phyloP scores from a whole-genome alignment of 1,140 invertebrate genomes.

The Goniozus legneri region DNA sequence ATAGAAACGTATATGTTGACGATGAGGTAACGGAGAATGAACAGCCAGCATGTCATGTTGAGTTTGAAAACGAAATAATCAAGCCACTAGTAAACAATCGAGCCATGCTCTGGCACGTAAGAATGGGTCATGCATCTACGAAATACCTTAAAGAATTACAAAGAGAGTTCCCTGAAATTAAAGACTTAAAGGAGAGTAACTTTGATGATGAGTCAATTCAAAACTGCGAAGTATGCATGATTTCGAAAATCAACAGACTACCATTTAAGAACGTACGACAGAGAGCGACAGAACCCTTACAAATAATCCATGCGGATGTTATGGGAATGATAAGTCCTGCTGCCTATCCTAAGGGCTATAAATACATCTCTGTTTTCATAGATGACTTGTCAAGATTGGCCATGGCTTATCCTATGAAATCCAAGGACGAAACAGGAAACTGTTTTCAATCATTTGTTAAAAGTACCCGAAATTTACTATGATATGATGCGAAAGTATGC shows the following conservation, averaged over 20 bases:
- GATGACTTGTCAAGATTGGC: constrained; percentile 16
- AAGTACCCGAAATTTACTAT: constrained; percentile 13
- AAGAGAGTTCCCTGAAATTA: constrained; percentile 13
- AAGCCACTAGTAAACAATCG: constrained; percentile 14
- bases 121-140: constrained; percentile 18
- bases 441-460: constrained; percentile 14
- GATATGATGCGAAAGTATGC: constrained; percentile 13
- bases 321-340: constrained; percentile 14
- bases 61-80: constrained; percentile 8
- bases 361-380: constrained; percentile 16
- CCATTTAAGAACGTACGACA: constrained; percentile 13
- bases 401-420: constrained; percentile 15
- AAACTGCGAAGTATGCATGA: constrained; percentile 20
- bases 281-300: constrained; percentile 14
- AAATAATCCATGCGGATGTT: constrained; percentile 15
- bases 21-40: constrained; percentile 10
- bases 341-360: constrained; percentile 7
- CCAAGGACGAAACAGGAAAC: constrained; percentile 12
- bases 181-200: constrained; percentile 8
- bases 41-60: constrained; percentile 1
- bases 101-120: constrained; percentile 23
- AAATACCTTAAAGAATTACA: constrained; percentile 19
- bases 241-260: constrained; percentile 19
- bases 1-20: constrained; percentile 8
- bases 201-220: constrained; percentile 18